Evolutionary conservation across 2,888 invertebrate genomes (phyloP), one percentile per base, ranked within the genome.

Genomic region (Tenthredo livida): DNA sequence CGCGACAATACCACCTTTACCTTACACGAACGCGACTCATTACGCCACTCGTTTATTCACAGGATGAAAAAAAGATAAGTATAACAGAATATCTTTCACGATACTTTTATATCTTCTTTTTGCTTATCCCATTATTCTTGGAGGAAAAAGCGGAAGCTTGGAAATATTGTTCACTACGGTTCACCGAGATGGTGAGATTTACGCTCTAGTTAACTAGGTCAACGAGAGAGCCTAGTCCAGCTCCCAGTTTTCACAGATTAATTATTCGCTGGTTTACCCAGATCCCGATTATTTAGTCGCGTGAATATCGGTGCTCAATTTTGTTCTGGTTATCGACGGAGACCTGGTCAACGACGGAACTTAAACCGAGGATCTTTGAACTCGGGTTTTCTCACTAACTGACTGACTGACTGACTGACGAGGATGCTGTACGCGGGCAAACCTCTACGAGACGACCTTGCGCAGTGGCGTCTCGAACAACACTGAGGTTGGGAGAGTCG

Each of bases 381-480:
- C 25, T 50, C 25, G 33, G 25, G 7, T 6, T 54, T 9, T 61
- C 37, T 40, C 25, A 37, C 54, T 37, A n/a, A 58, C 6, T 9
- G 37, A 40, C 9, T 47, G 43, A 43, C 37, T 37, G 72, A 77
- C 54, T 58, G 78, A 58, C 17, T 33, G 40, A 50, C 17, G 77
- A 80, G 80, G 80, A 80, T 80, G 80, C 33, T 50, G 75, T n/a
- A 17, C 33, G 80, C 80, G 37, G 17, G 25, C 58, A 85, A 78
- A 84, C 72, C 73, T 58, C 58, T 29, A 21, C 73, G 40, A 75
- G 85, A 83, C 86, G 84, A 90, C 90, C 90, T 88, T 87, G 89
- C 90, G 90, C 88, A 87, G 87, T 90, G 90, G 90, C 90, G 90
- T 90, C 89, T 90, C 90, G 90, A 93, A 91, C 93, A 89, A 92